Percentiles rank a stretch among this genome's conserved stretches.
phyloP scores from a whole-genome alignment of 1,140 invertebrate genomes.

The Heliothis subflexa region DNA sequence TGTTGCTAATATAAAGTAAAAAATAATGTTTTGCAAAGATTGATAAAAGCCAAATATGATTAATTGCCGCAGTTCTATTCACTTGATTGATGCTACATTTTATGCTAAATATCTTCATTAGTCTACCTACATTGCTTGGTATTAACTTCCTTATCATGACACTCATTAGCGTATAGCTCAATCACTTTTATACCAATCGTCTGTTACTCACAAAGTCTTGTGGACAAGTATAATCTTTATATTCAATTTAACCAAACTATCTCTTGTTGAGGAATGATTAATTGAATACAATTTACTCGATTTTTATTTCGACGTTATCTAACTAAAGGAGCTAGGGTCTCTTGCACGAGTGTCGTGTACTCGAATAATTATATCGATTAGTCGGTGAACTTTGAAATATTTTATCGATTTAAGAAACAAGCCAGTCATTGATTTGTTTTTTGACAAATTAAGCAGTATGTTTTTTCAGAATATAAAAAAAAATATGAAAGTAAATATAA shows the following conservation, averaged over 20 bases:
- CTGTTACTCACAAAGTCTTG: not conserved
- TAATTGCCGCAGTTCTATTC: too few species aligned
- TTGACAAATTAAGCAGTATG: not conserved
- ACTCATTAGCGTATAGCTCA: not conserved
- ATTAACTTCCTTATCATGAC: too few species aligned
- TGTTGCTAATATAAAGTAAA: too few species aligned
- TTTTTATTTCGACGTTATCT: conserved; percentile 35
- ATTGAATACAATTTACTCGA: conserved; percentile 34
- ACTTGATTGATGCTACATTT: too few species aligned
- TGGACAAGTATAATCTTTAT: not conserved
- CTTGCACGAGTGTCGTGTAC: not conserved
- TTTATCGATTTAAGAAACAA: conserved; percentile 21
- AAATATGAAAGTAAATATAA: too few species aligned
- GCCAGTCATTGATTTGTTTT: not conserved
- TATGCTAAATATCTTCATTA: too few species aligned
- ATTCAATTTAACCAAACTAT: conserved; percentile 37
- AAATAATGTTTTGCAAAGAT: too few species aligned
- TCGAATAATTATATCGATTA: conserved; percentile 30
- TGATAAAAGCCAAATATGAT: too few species aligned
- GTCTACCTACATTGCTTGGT: too few species aligned
- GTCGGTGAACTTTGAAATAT: conserved; percentile 18
- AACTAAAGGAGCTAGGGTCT: conserved; percentile 6
- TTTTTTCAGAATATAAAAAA: not conserved
- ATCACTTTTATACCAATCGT: not conserved
- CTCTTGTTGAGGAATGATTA: conserved; percentile 42